phyloP scores from a whole-genome alignment of 2,888 invertebrate species.

The Vanessa cardui region DNA sequence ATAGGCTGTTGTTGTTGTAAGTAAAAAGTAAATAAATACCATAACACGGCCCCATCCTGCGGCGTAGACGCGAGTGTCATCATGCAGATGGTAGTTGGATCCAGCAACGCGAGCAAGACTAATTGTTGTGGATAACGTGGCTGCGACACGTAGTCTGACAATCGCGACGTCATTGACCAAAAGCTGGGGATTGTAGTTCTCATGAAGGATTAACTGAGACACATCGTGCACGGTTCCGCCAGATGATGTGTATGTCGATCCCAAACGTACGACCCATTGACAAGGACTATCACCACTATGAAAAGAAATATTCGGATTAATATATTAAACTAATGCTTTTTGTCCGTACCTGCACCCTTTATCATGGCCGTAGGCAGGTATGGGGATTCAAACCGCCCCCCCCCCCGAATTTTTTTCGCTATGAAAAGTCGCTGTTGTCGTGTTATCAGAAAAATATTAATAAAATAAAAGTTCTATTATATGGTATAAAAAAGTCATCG shows the following conservation, averaged over 20 bases:
- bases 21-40: slow-evolving; percentile 45
- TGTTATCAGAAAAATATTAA: no score
- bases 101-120: slow-evolving; percentile 50
- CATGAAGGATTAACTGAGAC: slow-evolving; percentile 38
- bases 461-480: no score
- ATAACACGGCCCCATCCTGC: slow-evolving; percentile 56
- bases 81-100: slow-evolving; percentile 44
- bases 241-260: slow-evolving; percentile 29
- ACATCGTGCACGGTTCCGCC: slow-evolving; percentile 43
- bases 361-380: no score
- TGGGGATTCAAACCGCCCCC: no score
- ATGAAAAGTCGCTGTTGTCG: no score
- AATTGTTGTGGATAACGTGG: slow-evolving; percentile 37
- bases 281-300: slow-evolving; percentile 50
- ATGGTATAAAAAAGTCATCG: no score
- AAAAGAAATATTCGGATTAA: slow-evolving; percentile 1
- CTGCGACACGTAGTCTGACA: slow-evolving; percentile 40
- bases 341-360: no score
- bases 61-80: slow-evolving; percentile 43
- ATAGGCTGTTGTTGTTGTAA: no score
- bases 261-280: slow-evolving; percentile 55
- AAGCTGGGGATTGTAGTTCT: slow-evolving; percentile 31
- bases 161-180: slow-evolving; percentile 47
- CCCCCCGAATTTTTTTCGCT: no score
- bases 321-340: background rate